Conservation (phyloP, 2,888 invertebrate genomes). For the Sipunculus nudus region DNA sequence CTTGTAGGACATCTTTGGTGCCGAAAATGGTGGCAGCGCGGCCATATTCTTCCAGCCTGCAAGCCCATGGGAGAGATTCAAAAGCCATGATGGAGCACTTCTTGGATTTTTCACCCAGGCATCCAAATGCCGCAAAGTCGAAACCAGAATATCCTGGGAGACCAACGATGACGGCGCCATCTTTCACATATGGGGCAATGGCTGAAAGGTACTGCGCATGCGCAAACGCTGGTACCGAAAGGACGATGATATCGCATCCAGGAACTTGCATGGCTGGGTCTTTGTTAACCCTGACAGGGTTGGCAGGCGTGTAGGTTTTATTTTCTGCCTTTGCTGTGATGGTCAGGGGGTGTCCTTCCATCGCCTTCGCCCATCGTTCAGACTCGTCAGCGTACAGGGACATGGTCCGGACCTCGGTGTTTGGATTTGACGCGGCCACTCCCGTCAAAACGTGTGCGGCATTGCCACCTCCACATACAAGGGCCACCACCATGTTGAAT, state of each 20-base stretch:
- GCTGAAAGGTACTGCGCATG: conserved; percentile 49
- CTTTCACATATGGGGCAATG: conserved; percentile 42
- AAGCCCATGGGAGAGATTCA: conserved; percentile 51
- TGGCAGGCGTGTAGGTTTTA: too few species aligned
- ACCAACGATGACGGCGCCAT: conserved; percentile 47
- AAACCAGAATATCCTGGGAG: conserved; percentile 52
- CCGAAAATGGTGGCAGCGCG: conserved; percentile 37
- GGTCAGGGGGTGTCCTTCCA: too few species aligned
- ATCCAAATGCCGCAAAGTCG: conserved; percentile 48
- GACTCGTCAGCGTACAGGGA: conserved; percentile 49
- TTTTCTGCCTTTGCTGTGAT: too few species aligned
- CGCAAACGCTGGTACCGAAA: conserved; percentile 55
- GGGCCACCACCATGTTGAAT: conserved; percentile 11
- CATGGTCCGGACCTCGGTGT: conserved; percentile 43
- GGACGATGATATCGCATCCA: conserved; percentile 46
- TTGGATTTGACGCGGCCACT: conserved; percentile 34
- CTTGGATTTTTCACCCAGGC: conserved; percentile 32
- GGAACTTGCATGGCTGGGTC: conserved; percentile 40
- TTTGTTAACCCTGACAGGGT: conserved; percentile 40
- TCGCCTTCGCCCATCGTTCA: conserved; percentile 43
- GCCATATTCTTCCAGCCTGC: conserved; percentile 48
- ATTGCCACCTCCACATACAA: conserved; percentile 53
- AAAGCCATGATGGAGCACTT: conserved; percentile 47
- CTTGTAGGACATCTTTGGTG: conserved; percentile 20
- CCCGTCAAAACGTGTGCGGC: conserved; percentile 50